Evolutionary conservation across 2,113 vertebrate genomes (phyloP).

Genomic region (Lampris megalopsis): DNA sequence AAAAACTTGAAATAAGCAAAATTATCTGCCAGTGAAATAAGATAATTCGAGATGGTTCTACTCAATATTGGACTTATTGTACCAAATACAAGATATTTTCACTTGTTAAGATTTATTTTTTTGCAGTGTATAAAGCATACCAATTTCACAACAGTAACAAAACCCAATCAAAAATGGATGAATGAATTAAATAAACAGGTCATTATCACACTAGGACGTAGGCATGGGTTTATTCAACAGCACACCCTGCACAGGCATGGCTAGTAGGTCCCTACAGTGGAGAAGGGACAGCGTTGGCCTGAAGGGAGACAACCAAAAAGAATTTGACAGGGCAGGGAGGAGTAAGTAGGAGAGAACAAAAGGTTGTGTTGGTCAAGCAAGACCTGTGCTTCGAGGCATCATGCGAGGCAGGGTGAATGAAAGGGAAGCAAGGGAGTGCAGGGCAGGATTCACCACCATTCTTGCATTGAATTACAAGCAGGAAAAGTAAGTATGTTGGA

Average conservation of each 20-base stretch:
- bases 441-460: neutral
- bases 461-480: neutral
- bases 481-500: neutral
- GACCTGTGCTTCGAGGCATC: conserved; percentile 25
- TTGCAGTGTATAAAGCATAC: neutral
- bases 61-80: no score
- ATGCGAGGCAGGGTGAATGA: conserved; percentile 10
- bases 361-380: conserved; percentile 6
- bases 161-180: neutral
- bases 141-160: neutral
- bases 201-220: conserved; percentile 34
- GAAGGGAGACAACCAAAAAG: conserved; percentile 44
- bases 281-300: conserved; percentile 42
- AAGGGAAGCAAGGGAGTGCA: neutral
- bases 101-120: neutral
- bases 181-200: no score
- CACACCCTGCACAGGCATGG: neutral
- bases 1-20: no score
- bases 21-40: no score
- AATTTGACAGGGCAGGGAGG: neutral
- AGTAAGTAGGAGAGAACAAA: conserved; percentile 14
- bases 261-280: conserved; percentile 15
- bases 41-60: no score
- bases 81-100: no score
- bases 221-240: conserved; percentile 25